Conservation (phyloP, 1,140 invertebrate genomes). For the Phenacoccus solenopsis region DNA sequence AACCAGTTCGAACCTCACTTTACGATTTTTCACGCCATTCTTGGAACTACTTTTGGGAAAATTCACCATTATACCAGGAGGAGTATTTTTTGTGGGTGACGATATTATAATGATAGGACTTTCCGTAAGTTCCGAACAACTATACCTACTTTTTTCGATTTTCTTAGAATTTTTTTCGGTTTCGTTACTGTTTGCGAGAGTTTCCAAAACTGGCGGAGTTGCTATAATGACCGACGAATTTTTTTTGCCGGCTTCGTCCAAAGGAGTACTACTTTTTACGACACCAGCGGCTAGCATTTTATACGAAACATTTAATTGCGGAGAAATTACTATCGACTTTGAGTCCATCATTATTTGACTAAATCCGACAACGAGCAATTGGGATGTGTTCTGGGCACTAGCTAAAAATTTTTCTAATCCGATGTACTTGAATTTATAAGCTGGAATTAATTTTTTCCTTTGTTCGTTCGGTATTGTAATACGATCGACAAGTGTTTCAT, state of each 20-base stretch:
- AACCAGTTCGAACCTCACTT: not conserved
- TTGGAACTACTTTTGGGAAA: not conserved
- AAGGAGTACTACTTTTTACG: not conserved
- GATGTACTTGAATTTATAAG: not conserved
- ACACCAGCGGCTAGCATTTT: not conserved
- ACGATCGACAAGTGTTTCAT: not conserved
- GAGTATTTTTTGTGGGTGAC: not conserved
- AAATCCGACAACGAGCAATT: not conserved
- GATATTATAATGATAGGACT: not conserved
- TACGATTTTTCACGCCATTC: not conserved
- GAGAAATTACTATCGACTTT: not conserved
- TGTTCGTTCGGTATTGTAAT: not conserved
- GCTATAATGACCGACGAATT: not conserved
- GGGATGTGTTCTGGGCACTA: not conserved
- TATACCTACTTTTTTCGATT: not conserved
- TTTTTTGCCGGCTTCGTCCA: not conserved
- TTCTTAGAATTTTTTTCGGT: not conserved
- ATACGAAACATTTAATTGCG: not conserved
- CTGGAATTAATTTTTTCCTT: not conserved
- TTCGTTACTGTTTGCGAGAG: no score
- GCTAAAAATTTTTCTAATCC: not conserved
- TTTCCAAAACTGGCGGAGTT: no score
- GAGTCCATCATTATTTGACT: not conserved
- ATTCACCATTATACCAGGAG: not conserved
- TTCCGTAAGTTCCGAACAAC: no score